Evolutionary conservation across 2,888 invertebrate genomes (phyloP), one percentile per base, ranked within the genome.

Genomic region (Himalopsyche kuldschensis): DNA sequence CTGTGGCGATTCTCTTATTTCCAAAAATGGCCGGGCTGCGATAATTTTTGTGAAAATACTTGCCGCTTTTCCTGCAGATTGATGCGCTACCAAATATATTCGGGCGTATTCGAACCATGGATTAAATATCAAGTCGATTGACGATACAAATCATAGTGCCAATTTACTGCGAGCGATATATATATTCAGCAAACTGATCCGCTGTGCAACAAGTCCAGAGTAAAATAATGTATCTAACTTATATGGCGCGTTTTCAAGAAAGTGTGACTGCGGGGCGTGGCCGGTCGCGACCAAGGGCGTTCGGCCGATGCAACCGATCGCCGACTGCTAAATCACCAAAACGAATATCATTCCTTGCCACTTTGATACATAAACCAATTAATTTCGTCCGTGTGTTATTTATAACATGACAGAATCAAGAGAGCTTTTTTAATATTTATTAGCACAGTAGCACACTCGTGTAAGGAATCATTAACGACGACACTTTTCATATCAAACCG

Each of bases 211-310:
- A 55, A 78, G 81, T 69, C 77, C 77, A 77, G 35, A 77, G 63
- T 69, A 47, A 27, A 55, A n/a, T n/a, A n/a, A 55, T 41, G 15
- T 41, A 41, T 41, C 41, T 15, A 81, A 35, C 78, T 35, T 24
- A 17, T 41, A 15, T 32, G 35, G 76, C 76, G 5, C 30, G 69
- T 30, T 69, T 41, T 78, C 81, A 83, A 78, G 83, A 85, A 85
- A 85, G 85, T 84, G 85, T 85, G 85, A 84, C 83, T 78, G 80
- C 20, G 78, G 84, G 85, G 85, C 85, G 85, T 84, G 85, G 85
- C 55, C 78, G 46, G 32, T 55, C 17, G 31, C 3, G 32, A 78
- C 84, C 85, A 85, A 85, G 85, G 85, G 83, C 85, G 81, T 83
- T 83, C 78, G 83, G 79, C 80, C 81, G 77, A 63, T 78, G 69